phyloP scores from a whole-genome alignment of 1,140 invertebrate genomes.

The Prorops nasuta region DNA sequence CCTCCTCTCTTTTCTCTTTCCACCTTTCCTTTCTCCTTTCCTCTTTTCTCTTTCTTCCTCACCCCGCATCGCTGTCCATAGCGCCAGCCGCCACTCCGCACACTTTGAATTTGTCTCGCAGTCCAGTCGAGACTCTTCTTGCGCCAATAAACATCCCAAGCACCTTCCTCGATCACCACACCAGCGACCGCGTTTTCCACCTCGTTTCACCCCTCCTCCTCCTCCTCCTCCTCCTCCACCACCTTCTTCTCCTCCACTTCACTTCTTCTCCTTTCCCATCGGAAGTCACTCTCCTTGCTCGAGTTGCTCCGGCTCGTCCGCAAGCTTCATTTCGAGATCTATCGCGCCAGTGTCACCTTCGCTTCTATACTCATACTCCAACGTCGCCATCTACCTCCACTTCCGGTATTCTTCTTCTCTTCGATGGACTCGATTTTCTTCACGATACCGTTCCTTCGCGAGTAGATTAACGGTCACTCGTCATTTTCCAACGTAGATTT shows the following conservation, averaged over 20 bases:
- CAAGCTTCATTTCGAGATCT: too few relatives aligned
- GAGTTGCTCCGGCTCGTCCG: too few relatives aligned
- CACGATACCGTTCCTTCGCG: constrained; percentile 1
- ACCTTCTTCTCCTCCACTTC: constrained; percentile 8
- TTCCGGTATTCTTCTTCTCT: too few relatives aligned
- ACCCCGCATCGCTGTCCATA: constrained; percentile 9
- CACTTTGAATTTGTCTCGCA: too few relatives aligned
- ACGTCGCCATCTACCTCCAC: too few relatives aligned
- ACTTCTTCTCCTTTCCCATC: too few relatives aligned
- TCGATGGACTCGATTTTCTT: too few relatives aligned
- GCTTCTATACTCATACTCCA: too few relatives aligned
- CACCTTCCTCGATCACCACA: constrained; percentile 8
- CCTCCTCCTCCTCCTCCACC: constrained; percentile 1
- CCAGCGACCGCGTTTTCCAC: constrained; percentile 20
- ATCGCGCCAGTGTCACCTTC: too few relatives aligned
- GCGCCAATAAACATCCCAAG: not conserved
- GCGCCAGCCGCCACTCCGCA: constrained; percentile 12
- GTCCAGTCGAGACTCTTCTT: not conserved
- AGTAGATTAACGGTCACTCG: too few relatives aligned
- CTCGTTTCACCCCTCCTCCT: constrained; percentile 10
- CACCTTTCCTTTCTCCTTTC: constrained; percentile 15
- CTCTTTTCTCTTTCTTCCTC: constrained; percentile 19
- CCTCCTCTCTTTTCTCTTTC: constrained; percentile 7
- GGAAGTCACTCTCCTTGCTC: too few relatives aligned
- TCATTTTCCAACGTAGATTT: too few relatives aligned